Conservation (phyloP, 64 coral and sea anemone species). For the Exaiptasia diaphana region DNA sequence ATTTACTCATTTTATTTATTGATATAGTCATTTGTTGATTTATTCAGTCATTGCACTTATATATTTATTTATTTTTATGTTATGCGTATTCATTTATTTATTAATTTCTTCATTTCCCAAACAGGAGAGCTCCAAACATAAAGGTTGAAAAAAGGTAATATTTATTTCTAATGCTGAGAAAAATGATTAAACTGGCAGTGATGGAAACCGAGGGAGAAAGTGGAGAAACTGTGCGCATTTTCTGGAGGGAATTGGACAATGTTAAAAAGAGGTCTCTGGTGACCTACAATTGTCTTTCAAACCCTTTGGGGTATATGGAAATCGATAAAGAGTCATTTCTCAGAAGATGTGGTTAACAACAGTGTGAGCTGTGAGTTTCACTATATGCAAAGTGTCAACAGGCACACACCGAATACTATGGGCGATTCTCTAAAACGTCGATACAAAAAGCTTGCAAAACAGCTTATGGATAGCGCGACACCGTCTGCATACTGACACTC, state of each 20-base stretch:
- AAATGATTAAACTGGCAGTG: not conserved
- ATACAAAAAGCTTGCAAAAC: slow-evolving; percentile 11
- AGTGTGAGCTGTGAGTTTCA: slow-evolving; percentile 31
- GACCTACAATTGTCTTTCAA: not conserved
- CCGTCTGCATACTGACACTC: not conserved
- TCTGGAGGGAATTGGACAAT: not conserved
- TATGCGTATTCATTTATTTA: not conserved
- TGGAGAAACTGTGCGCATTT: not conserved
- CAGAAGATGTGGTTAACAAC: not conserved
- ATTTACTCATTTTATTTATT: not conserved
- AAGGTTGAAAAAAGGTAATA: not conserved
- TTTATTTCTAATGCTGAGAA: not conserved
- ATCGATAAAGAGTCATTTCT: not conserved
- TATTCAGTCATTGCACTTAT: not conserved
- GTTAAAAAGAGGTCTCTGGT: not conserved
- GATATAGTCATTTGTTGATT: not conserved
- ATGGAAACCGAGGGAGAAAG: slow-evolving; percentile 5
- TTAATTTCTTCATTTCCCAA: not conserved
- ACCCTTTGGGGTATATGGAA: slow-evolving; percentile 4
- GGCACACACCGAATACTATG: not conserved
- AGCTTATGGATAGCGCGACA: slow-evolving; percentile 5
- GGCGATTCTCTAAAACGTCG: not conserved
- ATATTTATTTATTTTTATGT: not conserved
- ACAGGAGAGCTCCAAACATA: not conserved
- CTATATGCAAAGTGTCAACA: slow-evolving; percentile 33